These are phyloP conservation scores for Pelodytes ibericus DNA, from an alignment of 2,797 vertebrate genomes.

Conservation along the genomic window DNA sequence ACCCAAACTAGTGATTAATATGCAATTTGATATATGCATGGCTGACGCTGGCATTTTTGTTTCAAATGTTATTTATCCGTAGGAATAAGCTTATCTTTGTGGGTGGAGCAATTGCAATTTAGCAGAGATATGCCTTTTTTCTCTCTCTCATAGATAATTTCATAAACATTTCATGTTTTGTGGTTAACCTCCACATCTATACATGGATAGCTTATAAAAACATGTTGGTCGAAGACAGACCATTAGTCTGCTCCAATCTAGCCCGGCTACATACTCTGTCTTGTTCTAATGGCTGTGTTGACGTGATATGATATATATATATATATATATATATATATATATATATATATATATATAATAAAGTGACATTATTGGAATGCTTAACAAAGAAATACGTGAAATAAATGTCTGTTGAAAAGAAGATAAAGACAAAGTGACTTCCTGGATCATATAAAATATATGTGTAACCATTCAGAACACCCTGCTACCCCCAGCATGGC, in stretches of 20 bases:
- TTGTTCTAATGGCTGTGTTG: constrained; percentile 25
- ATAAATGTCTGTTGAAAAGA: constrained; percentile 9
- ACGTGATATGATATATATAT: neutral
- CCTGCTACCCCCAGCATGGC: too few species aligned
- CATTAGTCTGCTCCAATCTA: constrained; percentile 42
- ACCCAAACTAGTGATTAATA: too few species aligned
- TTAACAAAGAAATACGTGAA: constrained; percentile 12
- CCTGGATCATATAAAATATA: too few species aligned
- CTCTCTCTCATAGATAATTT: constrained; percentile 26
- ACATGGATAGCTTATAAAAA: constrained; percentile 37
- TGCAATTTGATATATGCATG: too few species aligned
- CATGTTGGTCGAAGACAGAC: constrained; percentile 19
- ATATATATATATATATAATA: neutral
- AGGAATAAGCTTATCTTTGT: constrained; percentile 5
- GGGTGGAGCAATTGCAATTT: constrained; percentile 23
- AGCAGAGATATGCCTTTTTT: constrained; percentile 9
- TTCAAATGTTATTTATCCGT: constrained; percentile 11
- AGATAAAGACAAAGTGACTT: too few species aligned
- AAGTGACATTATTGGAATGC: constrained; percentile 5
- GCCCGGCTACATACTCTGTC: constrained; percentile 23
- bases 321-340: too few species aligned
- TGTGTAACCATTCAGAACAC: too few species aligned
- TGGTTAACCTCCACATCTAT: constrained; percentile 48
- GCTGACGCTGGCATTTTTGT: neutral
- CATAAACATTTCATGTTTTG: constrained; percentile 41